Percentiles rank a stretch among this genome's conserved stretches.
Evolutionary conservation across 2,113 vertebrate species (phyloP).

Genomic region (Vulpes ferrilata): DNA sequence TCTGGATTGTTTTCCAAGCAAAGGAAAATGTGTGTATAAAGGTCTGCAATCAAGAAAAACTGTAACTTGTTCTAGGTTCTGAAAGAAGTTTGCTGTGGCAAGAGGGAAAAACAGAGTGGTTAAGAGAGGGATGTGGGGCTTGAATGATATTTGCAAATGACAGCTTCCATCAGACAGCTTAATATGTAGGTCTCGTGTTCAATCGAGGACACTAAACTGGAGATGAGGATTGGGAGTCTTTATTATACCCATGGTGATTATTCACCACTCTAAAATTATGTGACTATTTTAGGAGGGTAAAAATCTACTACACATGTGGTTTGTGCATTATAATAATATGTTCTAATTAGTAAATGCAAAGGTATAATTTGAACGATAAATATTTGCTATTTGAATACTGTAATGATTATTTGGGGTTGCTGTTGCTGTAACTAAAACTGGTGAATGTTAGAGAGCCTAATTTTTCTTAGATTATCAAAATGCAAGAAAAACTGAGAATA

Average conservation of each 20-base stretch:
- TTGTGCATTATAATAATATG: background rate
- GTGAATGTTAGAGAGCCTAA: background rate
- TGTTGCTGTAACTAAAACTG: background rate
- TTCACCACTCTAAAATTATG: background rate
- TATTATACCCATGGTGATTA: background rate
- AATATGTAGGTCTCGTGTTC: background rate
- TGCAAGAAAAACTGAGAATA: background rate
- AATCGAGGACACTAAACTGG: background rate
- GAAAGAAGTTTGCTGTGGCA: background rate
- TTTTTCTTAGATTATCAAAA: slow-evolving; percentile 5
- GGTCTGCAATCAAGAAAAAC: background rate
- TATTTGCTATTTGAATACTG: background rate
- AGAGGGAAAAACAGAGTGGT: background rate
- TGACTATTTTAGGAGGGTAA: background rate
- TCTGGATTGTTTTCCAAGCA: background rate
- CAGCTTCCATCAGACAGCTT: background rate
- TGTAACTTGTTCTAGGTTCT: background rate
- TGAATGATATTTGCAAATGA: background rate
- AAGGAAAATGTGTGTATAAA: background rate
- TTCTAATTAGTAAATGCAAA: background rate
- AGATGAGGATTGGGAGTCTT: background rate
- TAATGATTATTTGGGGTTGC: background rate
- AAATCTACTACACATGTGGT: background rate
- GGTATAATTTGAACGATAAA: background rate
- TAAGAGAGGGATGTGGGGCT: background rate